phyloP scores from a whole-genome alignment of 2,888 invertebrate genomes.

The Coenonympha arcania region DNA sequence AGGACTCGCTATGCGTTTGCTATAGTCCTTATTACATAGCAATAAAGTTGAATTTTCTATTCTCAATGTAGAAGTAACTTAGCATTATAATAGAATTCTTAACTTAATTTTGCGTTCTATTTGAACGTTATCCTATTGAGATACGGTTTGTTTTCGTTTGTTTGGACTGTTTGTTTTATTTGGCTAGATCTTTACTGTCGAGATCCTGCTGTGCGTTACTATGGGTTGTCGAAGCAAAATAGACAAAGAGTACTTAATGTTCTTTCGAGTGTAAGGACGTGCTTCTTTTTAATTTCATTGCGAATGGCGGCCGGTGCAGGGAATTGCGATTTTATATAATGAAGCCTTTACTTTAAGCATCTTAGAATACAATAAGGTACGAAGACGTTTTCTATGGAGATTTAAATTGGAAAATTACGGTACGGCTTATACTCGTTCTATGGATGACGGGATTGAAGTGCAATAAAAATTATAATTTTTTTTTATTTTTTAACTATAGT shows the following conservation, averaged over 20 bases:
- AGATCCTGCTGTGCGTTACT: conserved; percentile 56
- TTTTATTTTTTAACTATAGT: too few relatives aligned
- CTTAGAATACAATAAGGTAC: conserved; percentile 19
- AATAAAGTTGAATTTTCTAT: conserved; percentile 26
- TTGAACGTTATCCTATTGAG: not conserved
- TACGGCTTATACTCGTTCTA: too few relatives aligned
- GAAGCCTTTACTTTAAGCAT: conserved; percentile 25
- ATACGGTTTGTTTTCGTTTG: conserved; percentile 33
- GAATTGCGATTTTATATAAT: conserved; percentile 28
- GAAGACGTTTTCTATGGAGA: conserved; percentile 19
- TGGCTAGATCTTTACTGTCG: conserved; percentile 50
- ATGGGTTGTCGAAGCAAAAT: conserved; percentile 64
- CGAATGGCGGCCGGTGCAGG: conserved; percentile 24
- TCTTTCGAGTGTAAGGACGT: conserved; percentile 54
- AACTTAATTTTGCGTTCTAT: conserved; percentile 20
- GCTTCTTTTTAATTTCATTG: conserved; percentile 43
- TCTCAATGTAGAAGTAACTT: conserved; percentile 19
- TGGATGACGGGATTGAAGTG: too few relatives aligned
- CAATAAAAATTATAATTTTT: too few relatives aligned
- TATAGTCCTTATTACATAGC: conserved; percentile 27
- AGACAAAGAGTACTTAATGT: conserved; percentile 57
- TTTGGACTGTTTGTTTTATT: conserved; percentile 22
- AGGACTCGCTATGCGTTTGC: conserved; percentile 25
- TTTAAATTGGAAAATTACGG: conserved; percentile 19
- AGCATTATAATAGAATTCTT: conserved; percentile 28